Evolutionary conservation across 2,113 vertebrate species (phyloP), one percentile per base, ranked within the genome.

Genomic region (Puma concolor): DNA sequence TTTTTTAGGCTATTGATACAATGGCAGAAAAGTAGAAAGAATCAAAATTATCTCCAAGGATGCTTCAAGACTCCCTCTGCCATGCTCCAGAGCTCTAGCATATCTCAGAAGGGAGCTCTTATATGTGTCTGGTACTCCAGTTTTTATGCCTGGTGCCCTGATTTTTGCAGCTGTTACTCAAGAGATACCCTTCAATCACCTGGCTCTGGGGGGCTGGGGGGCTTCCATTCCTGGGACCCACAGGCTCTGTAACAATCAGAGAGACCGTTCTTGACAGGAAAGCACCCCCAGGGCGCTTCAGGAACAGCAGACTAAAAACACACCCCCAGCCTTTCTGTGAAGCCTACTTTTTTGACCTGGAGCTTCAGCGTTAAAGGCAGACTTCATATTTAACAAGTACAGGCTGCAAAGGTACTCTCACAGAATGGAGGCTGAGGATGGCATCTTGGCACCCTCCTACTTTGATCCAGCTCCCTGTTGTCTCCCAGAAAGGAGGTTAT

Each of bases 341-440:
- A 23, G 4, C 7, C 44, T 41, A 80, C 2, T 21, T 38, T 19
- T 21, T 21, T 80, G 16, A 41, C 17, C 12, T 31, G 27, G 25
- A 88, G 50, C 4, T 72, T 72, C 36, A 36, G 50, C 27, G 50
- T 72, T 72, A 57, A 57, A 12, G 16, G 60, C 5, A 64, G 29
- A 19, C 41, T n/a, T 89, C 25, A 33, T 27, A 11, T 36, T 54
- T 69, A 48, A 4, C n/a, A 57, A 41, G 16, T 38, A 54, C 1
- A 54, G 12, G 77, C 27, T 54, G 4, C 15, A 12, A 15, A 36
- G 1, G 7, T 41, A 1, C 41, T 76, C 16, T 52, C 48, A 38
- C 10, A 16, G 10, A 80, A 52, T 3, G 1, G 14, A 80, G 11
- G 5, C 16, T 1, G 41, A 6, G 33, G 8, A 50, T 3, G 2